Percentiles rank a stretch among this genome's conserved stretches.
Conservation (phyloP, 2,888 invertebrate species). For the Caenorhabditis sp. region DNA sequence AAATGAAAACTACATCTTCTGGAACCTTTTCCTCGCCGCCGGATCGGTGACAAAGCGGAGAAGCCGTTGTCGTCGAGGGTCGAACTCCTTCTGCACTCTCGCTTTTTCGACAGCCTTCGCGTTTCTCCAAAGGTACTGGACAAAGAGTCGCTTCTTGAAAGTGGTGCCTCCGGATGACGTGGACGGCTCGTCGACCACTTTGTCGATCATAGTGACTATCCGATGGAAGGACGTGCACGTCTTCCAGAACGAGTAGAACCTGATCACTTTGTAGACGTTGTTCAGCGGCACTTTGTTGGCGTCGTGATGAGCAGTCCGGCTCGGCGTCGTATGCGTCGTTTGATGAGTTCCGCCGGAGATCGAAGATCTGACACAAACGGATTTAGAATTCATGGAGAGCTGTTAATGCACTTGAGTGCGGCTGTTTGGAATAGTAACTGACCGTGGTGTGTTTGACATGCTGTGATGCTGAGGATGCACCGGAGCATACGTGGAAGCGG, state of each 20-base stretch:
- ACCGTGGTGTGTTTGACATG: constrained; percentile 54
- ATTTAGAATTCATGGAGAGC: constrained; percentile 52
- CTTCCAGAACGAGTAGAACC: constrained; percentile 79
- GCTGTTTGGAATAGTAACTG: too few species aligned
- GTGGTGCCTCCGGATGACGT: constrained; percentile 47
- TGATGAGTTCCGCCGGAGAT: constrained; percentile 65
- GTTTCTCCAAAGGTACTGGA: constrained; percentile 79
- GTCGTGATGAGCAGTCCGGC: constrained; percentile 30
- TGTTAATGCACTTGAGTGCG: background rate
- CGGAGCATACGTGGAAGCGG: constrained; percentile 42
- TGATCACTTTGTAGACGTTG: constrained; percentile 78
- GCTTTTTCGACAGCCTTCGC: constrained; percentile 78
- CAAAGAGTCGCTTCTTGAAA: constrained; percentile 77
- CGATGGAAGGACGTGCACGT: constrained; percentile 79
- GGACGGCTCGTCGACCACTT: constrained; percentile 67
- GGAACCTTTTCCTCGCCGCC: constrained; percentile 67
- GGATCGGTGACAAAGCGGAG: constrained; percentile 77
- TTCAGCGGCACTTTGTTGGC: constrained; percentile 67
- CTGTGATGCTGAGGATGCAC: constrained; percentile 52
- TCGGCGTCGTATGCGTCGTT: constrained; percentile 47
- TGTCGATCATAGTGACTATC: constrained; percentile 79
- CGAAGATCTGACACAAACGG: constrained; percentile 53
- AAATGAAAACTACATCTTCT: constrained; percentile 56
- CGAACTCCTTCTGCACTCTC: constrained; percentile 78
- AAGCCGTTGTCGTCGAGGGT: constrained; percentile 76